Percentiles rank a stretch among this genome's conserved stretches.
Evolutionary conservation across 2,797 vertebrate genomes (phyloP).

Genomic region (Nannoperca australis): DNA sequence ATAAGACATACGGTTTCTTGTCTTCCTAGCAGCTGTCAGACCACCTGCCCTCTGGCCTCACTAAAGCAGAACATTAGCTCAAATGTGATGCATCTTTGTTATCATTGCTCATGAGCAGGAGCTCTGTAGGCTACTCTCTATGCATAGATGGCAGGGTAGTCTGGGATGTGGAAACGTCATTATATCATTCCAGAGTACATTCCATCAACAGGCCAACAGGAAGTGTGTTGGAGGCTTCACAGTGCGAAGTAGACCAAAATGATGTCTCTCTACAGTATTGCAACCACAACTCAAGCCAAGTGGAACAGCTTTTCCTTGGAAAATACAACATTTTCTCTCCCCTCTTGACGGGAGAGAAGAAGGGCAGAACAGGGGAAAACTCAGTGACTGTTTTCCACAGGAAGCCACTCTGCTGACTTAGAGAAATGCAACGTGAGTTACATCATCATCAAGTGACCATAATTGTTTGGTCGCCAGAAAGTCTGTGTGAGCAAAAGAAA

Average conservation of each 20-base stretch:
- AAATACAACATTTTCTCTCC: slow-evolving; percentile 42
- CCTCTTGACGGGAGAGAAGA: slow-evolving; percentile 27
- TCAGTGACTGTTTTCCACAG: slow-evolving; percentile 54
- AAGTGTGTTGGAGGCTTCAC: slow-evolving; percentile 60
- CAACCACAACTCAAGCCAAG: slow-evolving; percentile 54
- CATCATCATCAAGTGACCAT: slow-evolving; percentile 57
- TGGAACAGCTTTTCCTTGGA: slow-evolving; percentile 50
- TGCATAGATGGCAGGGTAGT: slow-evolving; percentile 55
- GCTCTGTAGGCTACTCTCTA: slow-evolving; percentile 17
- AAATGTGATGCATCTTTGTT: slow-evolving; percentile 45
- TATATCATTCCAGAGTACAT: slow-evolving; percentile 66
- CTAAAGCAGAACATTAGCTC: slow-evolving; percentile 29
- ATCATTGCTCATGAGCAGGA: slow-evolving; percentile 35
- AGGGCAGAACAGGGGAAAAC: slow-evolving; percentile 32
- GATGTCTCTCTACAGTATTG: slow-evolving; percentile 57
- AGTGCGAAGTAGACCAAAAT: slow-evolving; percentile 56
- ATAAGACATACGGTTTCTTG: slow-evolving; percentile 17
- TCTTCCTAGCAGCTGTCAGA: slow-evolving; percentile 55
- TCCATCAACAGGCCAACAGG: slow-evolving; percentile 64
- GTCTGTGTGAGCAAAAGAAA: slow-evolving; percentile 21
- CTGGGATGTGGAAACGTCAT: slow-evolving; percentile 61
- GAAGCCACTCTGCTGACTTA: slow-evolving; percentile 62
- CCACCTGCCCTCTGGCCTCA: slow-evolving; percentile 55
- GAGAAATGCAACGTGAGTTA: slow-evolving; percentile 62
- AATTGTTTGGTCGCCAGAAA: slow-evolving; percentile 25